Conservation (phyloP, 2,113 vertebrate genomes). For the Psilopsiagon aurifrons region DNA sequence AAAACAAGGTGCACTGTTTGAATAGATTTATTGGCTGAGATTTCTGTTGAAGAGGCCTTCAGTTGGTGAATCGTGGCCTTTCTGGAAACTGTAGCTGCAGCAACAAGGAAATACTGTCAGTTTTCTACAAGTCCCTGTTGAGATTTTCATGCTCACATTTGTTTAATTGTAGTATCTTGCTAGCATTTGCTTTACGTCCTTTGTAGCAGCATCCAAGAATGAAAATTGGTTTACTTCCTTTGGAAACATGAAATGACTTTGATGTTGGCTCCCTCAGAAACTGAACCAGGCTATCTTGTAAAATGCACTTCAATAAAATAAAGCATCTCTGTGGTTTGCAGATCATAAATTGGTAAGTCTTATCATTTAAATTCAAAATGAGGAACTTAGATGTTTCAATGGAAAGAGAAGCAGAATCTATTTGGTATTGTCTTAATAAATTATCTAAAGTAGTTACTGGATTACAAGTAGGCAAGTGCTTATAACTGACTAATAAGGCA, state of each 20-base stretch:
- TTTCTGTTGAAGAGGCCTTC: not conserved
- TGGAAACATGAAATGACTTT: not conserved
- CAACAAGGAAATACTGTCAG: conserved; percentile 24
- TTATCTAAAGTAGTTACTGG: not conserved
- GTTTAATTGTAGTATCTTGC: conserved; percentile 14
- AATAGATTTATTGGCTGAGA: conserved; percentile 5
- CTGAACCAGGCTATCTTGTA: not conserved
- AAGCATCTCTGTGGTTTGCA: not conserved
- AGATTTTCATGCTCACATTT: conserved; percentile 24
- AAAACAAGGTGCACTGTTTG: conserved; percentile 16
- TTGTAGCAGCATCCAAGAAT: not conserved
- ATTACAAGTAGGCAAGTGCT: not conserved
- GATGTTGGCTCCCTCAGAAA: not conserved
- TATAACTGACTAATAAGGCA: not conserved
- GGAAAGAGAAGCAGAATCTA: not conserved
- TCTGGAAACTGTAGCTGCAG: conserved; percentile 43
- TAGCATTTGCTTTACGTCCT: not conserved
- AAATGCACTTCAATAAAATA: not conserved
- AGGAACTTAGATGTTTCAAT: not conserved
- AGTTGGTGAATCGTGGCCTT: conserved; percentile 42
- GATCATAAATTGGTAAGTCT: not conserved
- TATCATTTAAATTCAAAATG: not conserved
- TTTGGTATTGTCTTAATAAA: conserved; percentile 46
- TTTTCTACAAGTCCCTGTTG: conserved; percentile 15
- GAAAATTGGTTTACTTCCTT: not conserved